Percentiles rank a stretch among this genome's conserved stretches.
phyloP scores from a whole-genome alignment of 1,140 invertebrate genomes.

The Ips typographus region DNA sequence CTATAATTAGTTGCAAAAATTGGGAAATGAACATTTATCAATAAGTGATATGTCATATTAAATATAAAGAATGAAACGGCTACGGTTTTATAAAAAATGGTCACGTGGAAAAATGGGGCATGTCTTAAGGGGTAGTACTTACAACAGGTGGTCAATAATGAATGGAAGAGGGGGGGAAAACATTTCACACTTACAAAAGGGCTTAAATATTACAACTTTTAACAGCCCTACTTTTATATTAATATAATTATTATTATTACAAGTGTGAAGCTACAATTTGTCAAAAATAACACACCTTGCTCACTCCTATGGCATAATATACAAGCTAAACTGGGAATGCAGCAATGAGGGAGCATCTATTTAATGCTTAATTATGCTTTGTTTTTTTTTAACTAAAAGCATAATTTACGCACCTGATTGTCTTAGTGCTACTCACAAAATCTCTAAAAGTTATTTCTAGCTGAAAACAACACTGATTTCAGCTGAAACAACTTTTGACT shows the following conservation, averaged over 20 bases:
- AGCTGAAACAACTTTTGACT: slow-evolving; percentile 16
- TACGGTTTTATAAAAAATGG: slow-evolving; percentile 27
- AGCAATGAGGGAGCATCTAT: slow-evolving; percentile 15
- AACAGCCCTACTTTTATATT: too few relatives aligned
- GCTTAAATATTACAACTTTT: neutral
- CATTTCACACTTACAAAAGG: slow-evolving; percentile 9
- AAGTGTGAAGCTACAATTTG: too few relatives aligned
- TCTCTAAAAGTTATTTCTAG: slow-evolving; percentile 11
- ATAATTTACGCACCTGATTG: slow-evolving; percentile 46
- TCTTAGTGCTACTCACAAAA: slow-evolving; percentile 38
- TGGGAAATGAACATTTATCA: slow-evolving; percentile 9
- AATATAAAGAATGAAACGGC: slow-evolving; percentile 19
- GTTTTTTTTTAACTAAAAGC: slow-evolving; percentile 30
- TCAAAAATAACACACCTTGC: too few relatives aligned
- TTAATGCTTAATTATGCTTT: slow-evolving; percentile 31
- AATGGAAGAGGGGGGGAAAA: slow-evolving; percentile 6
- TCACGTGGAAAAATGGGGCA: slow-evolving; percentile 12
- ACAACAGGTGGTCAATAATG: slow-evolving; percentile 9
- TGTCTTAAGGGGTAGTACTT: neutral
- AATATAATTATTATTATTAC: too few relatives aligned
- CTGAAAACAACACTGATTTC: neutral
- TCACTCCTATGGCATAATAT: too few relatives aligned
- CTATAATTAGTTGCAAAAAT: slow-evolving; percentile 4
- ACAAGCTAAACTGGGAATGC: too few relatives aligned
- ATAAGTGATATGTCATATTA: slow-evolving; percentile 25